These are phyloP conservation scores for Noctuana brunneofusca DNA, from an alignment of 2,888 invertebrate genomes.

Conservation along the genomic window DNA sequence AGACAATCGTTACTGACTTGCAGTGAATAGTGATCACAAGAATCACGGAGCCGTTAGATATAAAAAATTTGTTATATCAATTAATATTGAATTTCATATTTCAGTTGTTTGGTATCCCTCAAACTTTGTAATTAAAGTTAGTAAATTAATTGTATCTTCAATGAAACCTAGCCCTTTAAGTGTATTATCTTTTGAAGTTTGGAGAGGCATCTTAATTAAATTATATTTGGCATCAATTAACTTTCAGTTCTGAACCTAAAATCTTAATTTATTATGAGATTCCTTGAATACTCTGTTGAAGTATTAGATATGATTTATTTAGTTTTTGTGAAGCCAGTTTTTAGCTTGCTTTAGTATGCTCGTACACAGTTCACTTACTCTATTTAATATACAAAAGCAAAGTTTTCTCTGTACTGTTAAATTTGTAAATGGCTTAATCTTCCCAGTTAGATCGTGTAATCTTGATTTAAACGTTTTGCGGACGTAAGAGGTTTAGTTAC, in stretches of 20 bases:
- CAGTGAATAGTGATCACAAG: too few relatives aligned
- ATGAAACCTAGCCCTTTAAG: conserved; percentile 1
- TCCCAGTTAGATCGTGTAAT: conserved; percentile 24
- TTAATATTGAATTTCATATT: conserved; percentile 1
- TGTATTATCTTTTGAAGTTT: conserved; percentile 3
- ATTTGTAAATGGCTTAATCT: conserved; percentile 31
- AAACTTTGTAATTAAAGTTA: conserved; percentile 1
- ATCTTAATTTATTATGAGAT: not conserved
- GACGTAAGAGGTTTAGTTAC: conserved; percentile 33
- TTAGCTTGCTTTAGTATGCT: not conserved
- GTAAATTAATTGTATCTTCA: conserved; percentile 3
- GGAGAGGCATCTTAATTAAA: not conserved
- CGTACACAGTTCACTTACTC: not conserved
- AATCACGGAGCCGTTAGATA: too few relatives aligned
- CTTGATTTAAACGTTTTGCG: conserved; percentile 34
- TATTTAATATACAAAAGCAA: not conserved
- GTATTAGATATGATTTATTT: not conserved
- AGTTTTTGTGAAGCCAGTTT: too few relatives aligned
- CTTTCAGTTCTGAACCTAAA: not conserved
- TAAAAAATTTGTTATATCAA: not conserved
- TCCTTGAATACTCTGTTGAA: too few relatives aligned
- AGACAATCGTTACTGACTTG: too few relatives aligned
- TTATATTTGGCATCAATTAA: not conserved
- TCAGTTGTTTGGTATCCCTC: conserved; percentile 3
- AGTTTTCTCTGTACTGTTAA: conserved; percentile 10